Percentiles rank a stretch among this genome's conserved stretches.
These are phyloP conservation scores for Parauchenoglanis ngamensis DNA, from an alignment of 2,797 vertebrate genomes.

Conservation along the genomic window DNA sequence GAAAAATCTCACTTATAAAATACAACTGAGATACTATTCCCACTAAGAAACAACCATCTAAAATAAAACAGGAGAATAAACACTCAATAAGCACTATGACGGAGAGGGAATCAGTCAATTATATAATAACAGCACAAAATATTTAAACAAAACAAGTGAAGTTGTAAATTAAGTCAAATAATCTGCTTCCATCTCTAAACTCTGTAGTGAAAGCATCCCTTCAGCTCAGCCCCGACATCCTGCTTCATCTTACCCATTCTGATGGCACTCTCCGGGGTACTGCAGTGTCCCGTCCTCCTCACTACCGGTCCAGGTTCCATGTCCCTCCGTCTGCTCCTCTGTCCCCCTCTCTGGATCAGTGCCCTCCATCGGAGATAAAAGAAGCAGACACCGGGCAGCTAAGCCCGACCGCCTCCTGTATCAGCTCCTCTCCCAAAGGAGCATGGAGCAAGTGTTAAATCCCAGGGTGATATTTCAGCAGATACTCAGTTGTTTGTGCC, in stretches of 20 bases:
- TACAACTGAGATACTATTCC: not conserved
- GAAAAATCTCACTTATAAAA: not conserved
- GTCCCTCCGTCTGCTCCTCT: conserved; percentile 66
- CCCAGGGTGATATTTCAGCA: conserved; percentile 68
- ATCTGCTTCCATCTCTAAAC: not conserved
- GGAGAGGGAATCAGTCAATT: not conserved
- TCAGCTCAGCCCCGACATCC: not conserved
- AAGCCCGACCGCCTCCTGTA: conserved; percentile 67
- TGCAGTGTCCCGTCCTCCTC: conserved; percentile 67
- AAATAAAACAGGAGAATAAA: not conserved
- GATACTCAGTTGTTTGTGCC: conserved; percentile 46
- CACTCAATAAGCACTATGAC: not conserved
- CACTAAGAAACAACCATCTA: not conserved
- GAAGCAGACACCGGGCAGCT: conserved; percentile 58
- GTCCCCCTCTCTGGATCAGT: conserved; percentile 63
- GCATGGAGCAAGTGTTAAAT: conserved; percentile 67
- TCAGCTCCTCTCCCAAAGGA: conserved; percentile 64
- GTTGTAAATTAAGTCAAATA: not conserved
- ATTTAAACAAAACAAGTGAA: not conserved
- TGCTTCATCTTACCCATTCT: conserved; percentile 70
- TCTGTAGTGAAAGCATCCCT: not conserved
- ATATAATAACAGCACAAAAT: not conserved
- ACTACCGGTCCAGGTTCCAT: conserved; percentile 60
- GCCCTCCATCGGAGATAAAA: conserved; percentile 71
- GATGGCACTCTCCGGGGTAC: conserved; percentile 63